These are phyloP conservation scores for Willowsia nigromaculata DNA, from an alignment of 2,888 invertebrate species.

Conservation along the genomic window DNA sequence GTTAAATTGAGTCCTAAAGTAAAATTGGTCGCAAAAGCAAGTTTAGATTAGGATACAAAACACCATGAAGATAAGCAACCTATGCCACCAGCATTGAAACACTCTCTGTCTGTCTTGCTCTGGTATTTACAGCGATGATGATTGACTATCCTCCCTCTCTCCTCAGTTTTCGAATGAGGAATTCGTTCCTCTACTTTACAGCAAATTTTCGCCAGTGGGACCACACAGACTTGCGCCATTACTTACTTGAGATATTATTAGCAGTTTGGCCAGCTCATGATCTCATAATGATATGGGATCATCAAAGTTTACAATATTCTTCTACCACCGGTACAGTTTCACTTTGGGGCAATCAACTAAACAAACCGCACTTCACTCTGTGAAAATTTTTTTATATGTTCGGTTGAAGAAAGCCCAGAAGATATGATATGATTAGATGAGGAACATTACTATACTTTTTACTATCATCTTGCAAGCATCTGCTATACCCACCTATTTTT, in stretches of 20 bases:
- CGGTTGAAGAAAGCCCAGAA: background rate
- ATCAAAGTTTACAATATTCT: background rate
- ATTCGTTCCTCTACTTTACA: background rate
- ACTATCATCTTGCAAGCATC: conserved; percentile 11
- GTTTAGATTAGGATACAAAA: background rate
- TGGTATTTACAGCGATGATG: conserved; percentile 39
- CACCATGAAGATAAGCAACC: conserved; percentile 26
- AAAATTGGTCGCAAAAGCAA: background rate
- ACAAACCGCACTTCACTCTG: background rate
- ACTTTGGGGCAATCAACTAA: conserved; percentile 40
- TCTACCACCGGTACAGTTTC: conserved; percentile 42
- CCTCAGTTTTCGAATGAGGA: background rate
- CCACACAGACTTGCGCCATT: conserved; percentile 45
- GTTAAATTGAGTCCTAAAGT: conserved; percentile 48
- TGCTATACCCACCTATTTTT: background rate
- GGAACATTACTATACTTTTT: background rate
- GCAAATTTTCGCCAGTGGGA: conserved; percentile 44
- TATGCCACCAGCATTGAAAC: conserved; percentile 27
- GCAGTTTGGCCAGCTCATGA: background rate
- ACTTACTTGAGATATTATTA: background rate
- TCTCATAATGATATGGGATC: background rate
- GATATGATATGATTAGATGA: conserved; percentile 7
- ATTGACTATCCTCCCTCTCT: conserved; percentile 31
- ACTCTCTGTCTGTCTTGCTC: background rate
- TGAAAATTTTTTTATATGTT: background rate